Percentiles rank a stretch among this genome's conserved stretches.
Evolutionary conservation across 37 sponge, comb jelly and placozoan genomes (phyloP).

Genomic region (Ianthella basta): DNA sequence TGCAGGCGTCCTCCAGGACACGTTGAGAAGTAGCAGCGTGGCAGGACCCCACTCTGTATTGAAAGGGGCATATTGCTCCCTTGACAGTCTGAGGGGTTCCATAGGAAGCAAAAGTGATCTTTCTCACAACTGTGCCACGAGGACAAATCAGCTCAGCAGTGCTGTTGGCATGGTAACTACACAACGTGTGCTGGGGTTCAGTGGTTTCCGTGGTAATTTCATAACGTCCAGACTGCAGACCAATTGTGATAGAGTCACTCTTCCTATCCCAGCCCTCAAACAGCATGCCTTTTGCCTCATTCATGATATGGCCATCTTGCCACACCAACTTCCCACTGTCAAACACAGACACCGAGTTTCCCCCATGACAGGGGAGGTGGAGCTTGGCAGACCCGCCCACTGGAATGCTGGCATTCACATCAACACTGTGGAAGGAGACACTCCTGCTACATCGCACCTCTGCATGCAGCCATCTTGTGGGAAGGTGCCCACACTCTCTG

Average conservation of each 20-base stretch:
- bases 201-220: not conserved
- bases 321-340: conserved; percentile 16
- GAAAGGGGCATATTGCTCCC: not conserved
- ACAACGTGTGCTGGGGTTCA: conserved; percentile 1
- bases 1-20: conserved; percentile 14
- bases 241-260: not conserved
- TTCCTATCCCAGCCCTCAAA: not conserved
- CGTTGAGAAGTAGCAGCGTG: conserved; percentile 2
- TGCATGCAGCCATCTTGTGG: conserved; percentile 17
- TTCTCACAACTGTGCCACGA: not conserved
- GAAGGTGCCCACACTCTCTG: not conserved
- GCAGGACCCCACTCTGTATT: conserved; percentile 5
- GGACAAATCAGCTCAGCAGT: not conserved
- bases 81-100: not conserved
- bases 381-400: conserved; percentile 28
- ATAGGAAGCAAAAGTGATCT: conserved; percentile 19
- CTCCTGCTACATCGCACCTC: conserved; percentile 11
- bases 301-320: not conserved
- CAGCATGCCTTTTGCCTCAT: not conserved
- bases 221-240: conserved; percentile 11
- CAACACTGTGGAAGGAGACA: not conserved
- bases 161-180: not conserved
- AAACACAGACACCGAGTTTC: conserved; percentile 16
- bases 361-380: conserved; percentile 24
- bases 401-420: conserved; percentile 25